Evolutionary conservation across 2,888 invertebrate genomes (phyloP).

Genomic region (Leptogaster cylindrica): DNA sequence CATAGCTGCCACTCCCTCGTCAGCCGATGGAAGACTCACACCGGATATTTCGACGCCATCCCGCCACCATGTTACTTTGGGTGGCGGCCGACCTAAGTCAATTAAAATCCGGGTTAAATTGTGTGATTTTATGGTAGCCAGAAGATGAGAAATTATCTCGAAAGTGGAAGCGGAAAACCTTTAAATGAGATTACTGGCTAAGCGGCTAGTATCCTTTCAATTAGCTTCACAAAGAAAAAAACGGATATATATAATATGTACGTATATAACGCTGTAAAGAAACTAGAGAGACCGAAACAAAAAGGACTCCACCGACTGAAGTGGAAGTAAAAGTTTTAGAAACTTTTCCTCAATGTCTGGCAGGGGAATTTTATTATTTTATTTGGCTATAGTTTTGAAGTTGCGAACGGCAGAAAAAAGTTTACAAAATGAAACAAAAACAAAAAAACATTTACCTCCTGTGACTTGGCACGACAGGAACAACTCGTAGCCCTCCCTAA

Average conservation of each 20-base stretch:
- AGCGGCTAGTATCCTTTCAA: no score
- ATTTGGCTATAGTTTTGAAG: no score
- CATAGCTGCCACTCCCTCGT: slow-evolving; percentile 67
- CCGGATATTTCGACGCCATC: slow-evolving; percentile 76
- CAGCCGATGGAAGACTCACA: slow-evolving; percentile 70
- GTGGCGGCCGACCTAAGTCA: slow-evolving; percentile 76
- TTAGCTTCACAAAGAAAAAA: no score
- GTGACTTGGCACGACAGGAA: slow-evolving; percentile 84
- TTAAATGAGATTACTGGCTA: no score
- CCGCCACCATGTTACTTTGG: slow-evolving; percentile 84
- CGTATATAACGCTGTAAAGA: no score
- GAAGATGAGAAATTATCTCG: no score
- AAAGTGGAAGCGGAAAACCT: no score
- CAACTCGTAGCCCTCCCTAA: slow-evolving; percentile 83
- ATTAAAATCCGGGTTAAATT: slow-evolving; percentile 1
- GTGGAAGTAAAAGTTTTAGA: background rate
- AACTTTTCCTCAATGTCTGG: background rate
- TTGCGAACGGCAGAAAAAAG: no score
- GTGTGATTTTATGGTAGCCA: background rate
- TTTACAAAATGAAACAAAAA: slow-evolving; percentile 46
- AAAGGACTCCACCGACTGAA: slow-evolving; percentile 13
- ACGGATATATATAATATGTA: no score
- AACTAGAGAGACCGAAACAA: no score
- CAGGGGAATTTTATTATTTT: background rate
- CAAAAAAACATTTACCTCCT: slow-evolving; percentile 74